These are phyloP conservation scores for Carpatolechia fugitivella DNA, from an alignment of 2,888 invertebrate genomes.

Conservation along the genomic window DNA sequence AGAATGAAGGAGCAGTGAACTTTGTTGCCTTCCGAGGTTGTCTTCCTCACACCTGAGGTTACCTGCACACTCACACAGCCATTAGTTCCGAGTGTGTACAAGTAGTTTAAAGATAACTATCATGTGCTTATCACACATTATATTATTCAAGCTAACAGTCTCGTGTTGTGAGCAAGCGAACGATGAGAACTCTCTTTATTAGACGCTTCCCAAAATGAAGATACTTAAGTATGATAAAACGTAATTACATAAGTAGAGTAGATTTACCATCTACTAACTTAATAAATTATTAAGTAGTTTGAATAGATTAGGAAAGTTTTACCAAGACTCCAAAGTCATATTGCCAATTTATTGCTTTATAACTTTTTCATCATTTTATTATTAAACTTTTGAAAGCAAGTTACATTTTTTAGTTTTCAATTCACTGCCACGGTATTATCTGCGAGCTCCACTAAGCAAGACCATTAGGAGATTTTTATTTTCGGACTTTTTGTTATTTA, in stretches of 20 bases:
- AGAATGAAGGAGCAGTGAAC: slow-evolving; percentile 70
- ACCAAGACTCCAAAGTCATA: no score
- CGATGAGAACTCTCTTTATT: slow-evolving; percentile 27
- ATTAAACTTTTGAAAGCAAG: no score
- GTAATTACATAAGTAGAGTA: not conserved
- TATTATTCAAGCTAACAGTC: slow-evolving; percentile 23
- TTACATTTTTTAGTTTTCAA: slow-evolving; percentile 24
- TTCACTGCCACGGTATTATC: slow-evolving; percentile 22
- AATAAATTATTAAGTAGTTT: not conserved
- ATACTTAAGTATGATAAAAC: not conserved
- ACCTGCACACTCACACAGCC: slow-evolving; percentile 59
- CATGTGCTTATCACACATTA: slow-evolving; percentile 49
- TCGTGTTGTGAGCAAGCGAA: slow-evolving; percentile 24
- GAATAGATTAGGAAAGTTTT: no score
- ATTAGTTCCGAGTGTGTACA: slow-evolving; percentile 63
- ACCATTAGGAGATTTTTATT: slow-evolving; percentile 16
- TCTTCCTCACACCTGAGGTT: slow-evolving; percentile 64
- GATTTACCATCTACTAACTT: not conserved
- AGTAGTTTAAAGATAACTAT: slow-evolving; percentile 52
- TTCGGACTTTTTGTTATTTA: slow-evolving; percentile 22
- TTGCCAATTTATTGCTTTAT: slow-evolving; percentile 39
- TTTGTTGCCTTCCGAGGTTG: slow-evolving; percentile 60
- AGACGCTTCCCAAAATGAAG: slow-evolving; percentile 18
- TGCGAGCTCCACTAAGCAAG: slow-evolving; percentile 15
- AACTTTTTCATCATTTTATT: slow-evolving; percentile 32